phyloP scores from a whole-genome alignment of 2,113 vertebrate species.

The Elephas maximus region DNA sequence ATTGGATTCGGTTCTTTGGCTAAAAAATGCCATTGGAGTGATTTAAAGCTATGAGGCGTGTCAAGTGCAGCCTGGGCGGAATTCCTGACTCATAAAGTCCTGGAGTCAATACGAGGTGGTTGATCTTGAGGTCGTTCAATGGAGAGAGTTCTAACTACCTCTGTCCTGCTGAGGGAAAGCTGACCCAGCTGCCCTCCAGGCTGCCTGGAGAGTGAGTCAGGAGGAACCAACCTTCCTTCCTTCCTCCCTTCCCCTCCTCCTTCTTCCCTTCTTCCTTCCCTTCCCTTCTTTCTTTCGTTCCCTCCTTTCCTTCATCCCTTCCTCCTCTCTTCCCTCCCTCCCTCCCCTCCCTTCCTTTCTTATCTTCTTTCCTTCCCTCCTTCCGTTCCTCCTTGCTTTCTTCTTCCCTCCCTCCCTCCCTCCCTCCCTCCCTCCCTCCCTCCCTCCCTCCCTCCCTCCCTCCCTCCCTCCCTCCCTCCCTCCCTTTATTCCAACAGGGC shows the following conservation, averaged over 20 bases:
- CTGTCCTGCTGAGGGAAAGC: not conserved
- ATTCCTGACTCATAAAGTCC: not conserved
- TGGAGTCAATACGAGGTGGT: accelerated
- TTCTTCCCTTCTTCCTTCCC: too few species aligned
- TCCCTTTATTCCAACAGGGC: not conserved
- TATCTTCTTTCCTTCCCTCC: too few species aligned
- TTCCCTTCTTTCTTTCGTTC: too few species aligned
- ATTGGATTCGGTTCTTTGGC: not conserved
- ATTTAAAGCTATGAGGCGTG: not conserved
- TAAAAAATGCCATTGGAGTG: not conserved
- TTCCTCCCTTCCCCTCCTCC: not conserved
- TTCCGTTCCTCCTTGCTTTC: not conserved
- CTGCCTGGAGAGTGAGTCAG: not conserved
- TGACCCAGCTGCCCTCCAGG: not conserved
- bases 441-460: accelerated
- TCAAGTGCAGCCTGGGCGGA: not conserved
- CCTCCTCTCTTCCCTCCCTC: too few species aligned
- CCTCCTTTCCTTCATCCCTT: too few species aligned
- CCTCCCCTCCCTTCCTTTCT: accelerated
- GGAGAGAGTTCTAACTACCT: not conserved
- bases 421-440: too few species aligned
- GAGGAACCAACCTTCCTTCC: too few species aligned
- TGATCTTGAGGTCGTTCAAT: not conserved
- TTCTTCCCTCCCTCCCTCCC: not conserved
- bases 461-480: not conserved